Evolutionary conservation across 23 tunicate species (phyloP).

Genomic region (Trididemnum nubilum): DNA sequence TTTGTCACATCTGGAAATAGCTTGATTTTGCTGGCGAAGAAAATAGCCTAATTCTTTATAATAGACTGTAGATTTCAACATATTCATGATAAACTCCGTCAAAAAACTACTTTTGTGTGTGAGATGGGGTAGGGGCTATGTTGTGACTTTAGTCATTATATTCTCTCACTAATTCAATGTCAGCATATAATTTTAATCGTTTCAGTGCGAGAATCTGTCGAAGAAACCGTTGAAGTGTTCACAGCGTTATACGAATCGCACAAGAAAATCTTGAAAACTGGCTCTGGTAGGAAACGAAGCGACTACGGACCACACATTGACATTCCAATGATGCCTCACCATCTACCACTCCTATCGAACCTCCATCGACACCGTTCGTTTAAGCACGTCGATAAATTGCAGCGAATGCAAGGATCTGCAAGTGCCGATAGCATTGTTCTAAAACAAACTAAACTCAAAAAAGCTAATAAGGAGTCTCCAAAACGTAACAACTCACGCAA

Average conservation of each 20-base stretch:
- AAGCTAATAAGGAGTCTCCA: background rate
- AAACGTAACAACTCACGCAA: background rate
- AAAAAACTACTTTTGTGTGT: too few species aligned
- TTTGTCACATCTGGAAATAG: too few species aligned
- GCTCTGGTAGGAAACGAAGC: background rate
- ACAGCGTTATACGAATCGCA: conserved; percentile 2
- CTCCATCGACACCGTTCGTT: background rate
- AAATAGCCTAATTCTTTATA: too few species aligned
- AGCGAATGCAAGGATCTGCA: conserved; percentile 1
- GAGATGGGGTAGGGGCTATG: too few species aligned
- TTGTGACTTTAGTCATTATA: too few species aligned
- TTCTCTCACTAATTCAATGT: too few species aligned
- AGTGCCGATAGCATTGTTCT: background rate
- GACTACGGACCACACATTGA: conserved; percentile 1
- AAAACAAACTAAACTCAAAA: background rate
- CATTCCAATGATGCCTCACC: conserved; percentile 25
- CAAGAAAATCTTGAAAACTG: background rate
- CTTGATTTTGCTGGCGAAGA: too few species aligned
- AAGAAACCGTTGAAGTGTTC: conserved; percentile 30
- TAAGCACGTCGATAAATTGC: conserved; percentile 3
- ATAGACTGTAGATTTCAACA: too few species aligned
- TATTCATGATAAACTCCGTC: too few species aligned
- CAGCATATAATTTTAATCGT: too few species aligned
- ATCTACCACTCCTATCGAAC: background rate
- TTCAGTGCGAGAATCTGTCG: conserved; percentile 51